A percentile compares a stretch with the other conserved stretches of the same genome.
phyloP scores from a whole-genome alignment of 2,888 invertebrate genomes.

The Camptogramma bilineatum region DNA sequence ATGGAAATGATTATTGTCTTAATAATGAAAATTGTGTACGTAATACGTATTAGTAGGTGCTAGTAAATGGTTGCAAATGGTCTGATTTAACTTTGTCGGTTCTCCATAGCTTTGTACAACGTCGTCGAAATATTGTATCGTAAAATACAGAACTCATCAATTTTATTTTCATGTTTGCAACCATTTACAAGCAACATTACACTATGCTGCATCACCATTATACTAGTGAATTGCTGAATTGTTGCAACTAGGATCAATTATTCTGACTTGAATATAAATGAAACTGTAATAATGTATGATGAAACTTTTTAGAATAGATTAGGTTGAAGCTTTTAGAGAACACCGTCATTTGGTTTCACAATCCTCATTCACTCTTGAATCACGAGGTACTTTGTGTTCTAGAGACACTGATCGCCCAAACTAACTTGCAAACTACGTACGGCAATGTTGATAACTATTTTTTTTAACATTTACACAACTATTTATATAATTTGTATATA shows the following conservation, averaged over 20 bases:
- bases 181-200: constrained; percentile 5
- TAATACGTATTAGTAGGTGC: background rate
- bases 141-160: too few species aligned
- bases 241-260: constrained; percentile 12
- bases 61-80: constrained; percentile 19
- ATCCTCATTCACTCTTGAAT: constrained; percentile 37
- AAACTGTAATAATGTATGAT: constrained; percentile 21
- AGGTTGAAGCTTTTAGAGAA: constrained; percentile 61
- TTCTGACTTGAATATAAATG: background rate
- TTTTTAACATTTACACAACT: too few species aligned
- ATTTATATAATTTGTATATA: too few species aligned
- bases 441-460: background rate
- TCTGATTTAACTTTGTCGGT: background rate
- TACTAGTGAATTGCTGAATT: constrained; percentile 61
- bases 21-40: background rate
- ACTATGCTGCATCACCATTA: constrained; percentile 60
- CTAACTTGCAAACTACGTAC: background rate
- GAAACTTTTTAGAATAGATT: constrained; percentile 33
- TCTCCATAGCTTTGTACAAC: too few species aligned
- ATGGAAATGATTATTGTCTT: background rate
- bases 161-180: background rate
- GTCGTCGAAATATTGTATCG: too few species aligned
- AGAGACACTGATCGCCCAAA: constrained; percentile 7
- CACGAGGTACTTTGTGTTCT: constrained; percentile 55
- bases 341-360: constrained; percentile 67